Evolutionary conservation across 1,140 invertebrate genomes (phyloP).

Genomic region (Lucilia sericata): DNA sequence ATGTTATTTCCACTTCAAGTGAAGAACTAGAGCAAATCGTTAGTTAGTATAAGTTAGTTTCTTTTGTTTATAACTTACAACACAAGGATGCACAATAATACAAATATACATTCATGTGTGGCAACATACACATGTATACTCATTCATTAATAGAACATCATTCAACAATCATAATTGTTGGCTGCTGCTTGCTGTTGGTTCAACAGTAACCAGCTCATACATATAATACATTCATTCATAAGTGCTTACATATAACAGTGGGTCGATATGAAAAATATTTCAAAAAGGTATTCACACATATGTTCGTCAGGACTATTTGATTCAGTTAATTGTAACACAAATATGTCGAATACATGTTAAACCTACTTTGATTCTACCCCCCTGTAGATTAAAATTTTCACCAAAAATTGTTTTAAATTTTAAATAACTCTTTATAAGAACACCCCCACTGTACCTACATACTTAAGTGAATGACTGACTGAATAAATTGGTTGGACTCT

Average conservation of each 20-base stretch:
- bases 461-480: neutral
- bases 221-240: neutral
- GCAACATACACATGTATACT: neutral
- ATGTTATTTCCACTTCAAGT: conserved; percentile 8
- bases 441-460: no score
- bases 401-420: no score
- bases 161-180: conserved; percentile 17
- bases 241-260: neutral
- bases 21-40: conserved; percentile 37
- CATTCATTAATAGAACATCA: conserved; percentile 5
- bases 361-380: no score
- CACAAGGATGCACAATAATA: neutral
- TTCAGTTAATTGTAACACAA: no score
- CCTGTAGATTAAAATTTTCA: no score
- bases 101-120: neutral
- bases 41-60: neutral
- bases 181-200: neutral
- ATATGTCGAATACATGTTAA: no score
- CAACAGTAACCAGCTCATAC: neutral
- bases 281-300: no score
- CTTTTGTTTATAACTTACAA: neutral
- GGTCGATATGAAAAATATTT: no score
- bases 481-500: neutral
- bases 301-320: no score
- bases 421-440: no score